Evolutionary conservation across 1,140 invertebrate species (phyloP).

Genomic region (Oryzaephilus surinamensis): DNA sequence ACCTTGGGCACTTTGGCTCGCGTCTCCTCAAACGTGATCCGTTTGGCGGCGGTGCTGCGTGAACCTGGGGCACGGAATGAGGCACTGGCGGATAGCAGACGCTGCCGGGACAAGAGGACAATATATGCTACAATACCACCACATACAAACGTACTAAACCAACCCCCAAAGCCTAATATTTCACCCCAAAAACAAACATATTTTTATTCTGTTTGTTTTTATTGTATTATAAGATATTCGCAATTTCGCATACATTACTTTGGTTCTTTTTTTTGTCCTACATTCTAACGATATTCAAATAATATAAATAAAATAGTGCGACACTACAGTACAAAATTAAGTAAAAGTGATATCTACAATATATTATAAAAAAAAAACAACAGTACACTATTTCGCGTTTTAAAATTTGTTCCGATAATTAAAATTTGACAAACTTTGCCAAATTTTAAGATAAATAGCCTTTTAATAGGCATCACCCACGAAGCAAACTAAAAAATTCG

Average conservation of each 20-base stretch:
- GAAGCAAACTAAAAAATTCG: no score
- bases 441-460: no score
- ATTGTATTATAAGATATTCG: neutral
- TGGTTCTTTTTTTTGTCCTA: no score
- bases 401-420: no score
- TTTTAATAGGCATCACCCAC: no score
- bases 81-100: slow-evolving; percentile 28
- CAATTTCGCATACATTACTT: neutral
- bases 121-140: slow-evolving; percentile 32
- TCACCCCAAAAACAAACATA: slow-evolving; percentile 9
- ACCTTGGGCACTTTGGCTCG: slow-evolving; percentile 34
- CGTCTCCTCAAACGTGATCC: slow-evolving; percentile 37
- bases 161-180: slow-evolving; percentile 19
- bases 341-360: no score
- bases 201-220: neutral
- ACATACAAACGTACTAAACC: slow-evolving; percentile 26
- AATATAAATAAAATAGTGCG: no score
- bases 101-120: slow-evolving; percentile 34
- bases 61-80: slow-evolving; percentile 20
- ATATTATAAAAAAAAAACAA: no score
- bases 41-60: slow-evolving; percentile 37
- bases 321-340: no score
- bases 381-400: no score
- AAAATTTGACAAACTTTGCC: no score
- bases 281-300: no score